phyloP scores from a whole-genome alignment of 2,888 invertebrate species.

The Polyommatus iphigenia region DNA sequence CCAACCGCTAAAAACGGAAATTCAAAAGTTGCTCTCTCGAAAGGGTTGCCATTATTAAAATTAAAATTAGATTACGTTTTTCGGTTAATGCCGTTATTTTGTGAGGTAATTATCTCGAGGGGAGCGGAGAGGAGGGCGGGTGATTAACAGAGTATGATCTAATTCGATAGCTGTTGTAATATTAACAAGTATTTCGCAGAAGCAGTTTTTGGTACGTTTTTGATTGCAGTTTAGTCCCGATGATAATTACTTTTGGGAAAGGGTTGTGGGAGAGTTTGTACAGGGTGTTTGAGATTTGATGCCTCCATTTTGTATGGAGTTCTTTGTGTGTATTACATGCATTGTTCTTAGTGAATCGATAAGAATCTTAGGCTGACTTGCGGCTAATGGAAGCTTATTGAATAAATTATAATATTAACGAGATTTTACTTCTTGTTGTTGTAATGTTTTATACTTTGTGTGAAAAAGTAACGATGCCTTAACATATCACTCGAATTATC shows the following conservation, averaged over 20 bases:
- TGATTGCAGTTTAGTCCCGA: conserved; percentile 74
- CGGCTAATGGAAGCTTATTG: background rate
- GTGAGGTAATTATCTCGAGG: conserved; percentile 65
- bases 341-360: background rate
- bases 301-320: background rate
- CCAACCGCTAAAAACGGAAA: conserved; percentile 51
- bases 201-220: conserved; percentile 75
- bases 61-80: conserved; percentile 75
- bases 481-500: background rate
- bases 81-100: conserved; percentile 65
- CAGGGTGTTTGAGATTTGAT: conserved; percentile 45
- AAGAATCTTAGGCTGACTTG: background rate
- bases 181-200: conserved; percentile 68
- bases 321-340: background rate
- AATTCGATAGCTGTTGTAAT: conserved; percentile 73
- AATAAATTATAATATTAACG: background rate
- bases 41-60: conserved; percentile 69
- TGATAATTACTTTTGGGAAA: conserved; percentile 77
- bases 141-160: conserved; percentile 59
- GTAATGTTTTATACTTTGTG: background rate
- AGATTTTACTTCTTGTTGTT: background rate
- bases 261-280: conserved; percentile 58
- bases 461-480: background rate
- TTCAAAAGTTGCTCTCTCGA: conserved; percentile 54
- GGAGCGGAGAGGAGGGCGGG: conserved; percentile 45